Base-by-base conservation (phyloP, 2,797 vertebrate genomes). In the Oreochromis grahami region DNA sequence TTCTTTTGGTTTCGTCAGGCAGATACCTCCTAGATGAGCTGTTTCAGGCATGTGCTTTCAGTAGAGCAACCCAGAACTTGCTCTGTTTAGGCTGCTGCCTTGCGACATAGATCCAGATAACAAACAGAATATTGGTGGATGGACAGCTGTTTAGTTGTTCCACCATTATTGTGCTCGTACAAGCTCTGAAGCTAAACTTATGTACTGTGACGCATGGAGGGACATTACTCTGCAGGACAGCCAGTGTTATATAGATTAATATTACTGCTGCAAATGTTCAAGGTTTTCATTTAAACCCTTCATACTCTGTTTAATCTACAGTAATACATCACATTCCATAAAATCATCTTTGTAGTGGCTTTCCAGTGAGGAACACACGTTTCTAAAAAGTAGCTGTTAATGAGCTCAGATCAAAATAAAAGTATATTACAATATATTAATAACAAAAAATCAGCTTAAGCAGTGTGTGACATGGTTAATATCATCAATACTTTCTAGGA, bases 331-430 rank as follows among this genome's bases (percentile, higher is more conserved):
- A 34, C 7, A 34, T 34, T 34, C 34, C 56, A 60, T 60, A 34
- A 60, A 60, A 60, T 34, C 6, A 60, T 34, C 5, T 60, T 60
- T 60, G 56, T 34, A 60, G 56, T 60, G 32, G 56, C 56, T 60
- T 34, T 60, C 17, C 29, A 60, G 56, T 60, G 56, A 60, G 17
- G 56, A 60, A 60, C 29, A 60, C 11, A 12, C 7, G 56, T 36
- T 36, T 60, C 56, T 7, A 34, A 60, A 34, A 60, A 60, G 56
- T 36, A 34, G 56, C 56, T 60, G 56, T 60, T 36, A 60, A 36
- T 60, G 9, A 60, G 56, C 56, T 60, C 9, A 60, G 56, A 60
- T 60, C 56, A 34, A 60, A 60, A 60, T 34, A 60, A 7, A 60
- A 60, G 58, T 36, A 60, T 1, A 60, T 60, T 60, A 36, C 17